Percentiles rank a stretch among this genome's conserved stretches.
phyloP scores from a whole-genome alignment of 2,888 invertebrate species.

The Tanypteryx hageni region DNA sequence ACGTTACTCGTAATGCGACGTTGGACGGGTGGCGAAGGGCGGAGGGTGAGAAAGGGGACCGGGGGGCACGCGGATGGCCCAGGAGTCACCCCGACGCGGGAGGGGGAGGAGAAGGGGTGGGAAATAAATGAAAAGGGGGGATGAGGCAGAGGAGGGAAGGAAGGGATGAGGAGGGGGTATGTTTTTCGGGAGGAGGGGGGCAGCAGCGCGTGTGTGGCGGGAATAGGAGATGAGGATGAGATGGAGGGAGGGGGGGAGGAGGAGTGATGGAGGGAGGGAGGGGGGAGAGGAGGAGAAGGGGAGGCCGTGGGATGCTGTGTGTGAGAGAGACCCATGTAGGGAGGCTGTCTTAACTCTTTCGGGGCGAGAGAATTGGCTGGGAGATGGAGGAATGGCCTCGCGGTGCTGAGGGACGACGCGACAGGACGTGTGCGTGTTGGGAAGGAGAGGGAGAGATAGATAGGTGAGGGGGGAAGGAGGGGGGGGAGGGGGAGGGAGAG shows the following conservation, averaged over 20 bases:
- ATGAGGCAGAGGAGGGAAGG: too few species aligned
- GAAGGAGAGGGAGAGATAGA: not conserved
- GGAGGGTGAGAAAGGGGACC: not conserved
- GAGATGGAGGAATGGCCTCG: not conserved
- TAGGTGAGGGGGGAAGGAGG: not conserved
- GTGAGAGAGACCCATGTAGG: not conserved
- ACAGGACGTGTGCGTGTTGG: not conserved
- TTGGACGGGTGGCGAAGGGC: not conserved
- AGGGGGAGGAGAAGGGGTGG: not conserved
- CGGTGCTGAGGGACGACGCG: not conserved
- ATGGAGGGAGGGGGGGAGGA: not conserved
- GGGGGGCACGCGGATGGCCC: not conserved
- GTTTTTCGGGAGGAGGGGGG: not conserved
- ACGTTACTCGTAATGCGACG: not conserved
- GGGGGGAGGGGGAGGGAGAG: not conserved
- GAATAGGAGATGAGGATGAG: conserved; percentile 61
- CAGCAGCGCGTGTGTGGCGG: not conserved
- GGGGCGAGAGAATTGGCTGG: not conserved
- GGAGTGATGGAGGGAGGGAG: not conserved
- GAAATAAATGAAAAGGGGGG: not conserved
- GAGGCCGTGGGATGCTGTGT: not conserved
- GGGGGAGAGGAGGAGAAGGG: not conserved
- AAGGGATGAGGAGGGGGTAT: too few species aligned
- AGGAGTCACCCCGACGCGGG: not conserved
- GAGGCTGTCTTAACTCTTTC: conserved; percentile 1